Evolutionary conservation across 2,113 vertebrate species (phyloP), one percentile per base, ranked within the genome.

Genomic region (Phalacrocorax aristotelis): DNA sequence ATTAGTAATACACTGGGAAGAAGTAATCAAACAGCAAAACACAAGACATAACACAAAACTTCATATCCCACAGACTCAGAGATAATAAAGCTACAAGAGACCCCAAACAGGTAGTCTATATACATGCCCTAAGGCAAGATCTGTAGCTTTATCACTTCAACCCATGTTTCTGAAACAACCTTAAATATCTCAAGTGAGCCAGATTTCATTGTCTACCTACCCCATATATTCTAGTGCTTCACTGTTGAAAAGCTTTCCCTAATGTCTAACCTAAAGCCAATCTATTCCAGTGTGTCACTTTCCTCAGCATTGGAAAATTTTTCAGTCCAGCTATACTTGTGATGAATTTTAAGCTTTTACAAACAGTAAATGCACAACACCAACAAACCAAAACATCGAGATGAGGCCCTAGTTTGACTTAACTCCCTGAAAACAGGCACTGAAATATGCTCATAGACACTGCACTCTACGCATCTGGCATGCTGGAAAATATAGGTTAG

Each of bases 371-470:
- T 3, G 7, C 10, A 0, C 25, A 60, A n/a, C 17, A 19, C 17
- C n/a, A 48, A 38, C 29, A 71, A n/a, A 88, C 9, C 32, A 62
- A 61, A 78, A 13, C 14, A 2, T 15, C 0, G 0, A 70, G 23
- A 44, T 66, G 34, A 89, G 25, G 27, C 69, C 30, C 65, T 34
- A 72, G 22, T 19, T 87, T 36, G 30, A 27, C n/a, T 49, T 25
- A 64, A 68, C 34, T 60, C 61, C 44, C 11, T 12, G 61, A 23
- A 66, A 92, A 52, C 34, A 84, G 12, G 11, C 36, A 11, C 38
- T 16, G 14, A 25, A 66, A 71, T 25, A 46, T 2, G 48, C 25
- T 69, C 25, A 15, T 1, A 1, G 32, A 20, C 32, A 78, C 36
- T 21, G 19, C 22, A 55, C 13, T 1, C 9, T 20, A 32, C 2